Evolutionary conservation across 2,888 invertebrate species (phyloP).

Genomic region (Neocrepidodera transversa): DNA sequence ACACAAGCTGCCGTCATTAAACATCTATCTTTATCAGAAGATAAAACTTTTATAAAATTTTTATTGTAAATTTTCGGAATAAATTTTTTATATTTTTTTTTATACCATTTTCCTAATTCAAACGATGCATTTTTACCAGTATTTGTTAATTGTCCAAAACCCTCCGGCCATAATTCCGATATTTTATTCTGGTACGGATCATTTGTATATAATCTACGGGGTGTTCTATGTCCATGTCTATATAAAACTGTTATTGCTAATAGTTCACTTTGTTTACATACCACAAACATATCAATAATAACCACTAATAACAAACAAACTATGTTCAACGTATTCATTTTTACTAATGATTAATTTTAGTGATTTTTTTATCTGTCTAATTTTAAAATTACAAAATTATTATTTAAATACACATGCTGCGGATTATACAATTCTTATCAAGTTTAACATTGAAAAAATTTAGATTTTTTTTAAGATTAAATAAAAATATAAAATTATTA

Average conservation of each 20-base stretch:
- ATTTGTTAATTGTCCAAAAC: constrained; percentile 34
- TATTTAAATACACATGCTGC: no score
- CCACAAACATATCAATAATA: no score
- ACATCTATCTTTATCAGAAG: constrained; percentile 86
- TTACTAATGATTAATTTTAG: no score
- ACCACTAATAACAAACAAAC: no score
- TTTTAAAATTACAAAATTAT: no score
- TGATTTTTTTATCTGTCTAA: no score
- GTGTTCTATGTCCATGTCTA: constrained; percentile 30
- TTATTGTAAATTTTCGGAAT: constrained; percentile 62
- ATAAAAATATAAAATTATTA: no score
- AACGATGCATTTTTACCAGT: constrained; percentile 76
- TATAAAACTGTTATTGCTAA: constrained; percentile 31
- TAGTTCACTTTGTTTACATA: constrained; percentile 17
- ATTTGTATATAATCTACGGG: constrained; percentile 17
- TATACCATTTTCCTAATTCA: constrained; percentile 74
- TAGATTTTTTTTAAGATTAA: no score
- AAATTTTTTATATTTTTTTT: constrained; percentile 71
- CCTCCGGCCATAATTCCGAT: constrained; percentile 30
- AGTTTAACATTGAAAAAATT: no score
- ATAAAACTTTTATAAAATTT: constrained; percentile 65
- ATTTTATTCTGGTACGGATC: constrained; percentile 24
- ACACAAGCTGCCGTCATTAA: constrained; percentile 83
- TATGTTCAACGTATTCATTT: no score
- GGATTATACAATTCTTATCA: no score